Percentiles rank a stretch among this genome's conserved stretches.
These are phyloP conservation scores for Anaspis maculata DNA, from an alignment of 2,888 invertebrate species.

Conservation along the genomic window DNA sequence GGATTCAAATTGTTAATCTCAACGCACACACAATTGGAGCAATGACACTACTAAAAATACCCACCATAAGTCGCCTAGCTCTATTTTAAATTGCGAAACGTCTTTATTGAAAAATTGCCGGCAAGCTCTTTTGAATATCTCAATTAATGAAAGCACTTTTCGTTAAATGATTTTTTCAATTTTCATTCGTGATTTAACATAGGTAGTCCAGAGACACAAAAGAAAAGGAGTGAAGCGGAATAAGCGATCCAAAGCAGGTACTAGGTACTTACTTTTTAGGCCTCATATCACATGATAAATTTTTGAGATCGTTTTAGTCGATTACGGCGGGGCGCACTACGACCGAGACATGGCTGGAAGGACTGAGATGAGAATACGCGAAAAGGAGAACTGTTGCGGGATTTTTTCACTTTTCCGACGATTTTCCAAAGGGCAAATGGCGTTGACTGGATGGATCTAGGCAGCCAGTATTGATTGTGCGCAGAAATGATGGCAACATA, in stretches of 20 bases:
- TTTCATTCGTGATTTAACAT: too few relatives aligned
- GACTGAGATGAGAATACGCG: too few relatives aligned
- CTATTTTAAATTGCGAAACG: slow-evolving; percentile 7
- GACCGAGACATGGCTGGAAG: too few relatives aligned
- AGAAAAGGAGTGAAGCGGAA: background rate
- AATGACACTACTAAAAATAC: slow-evolving; percentile 7
- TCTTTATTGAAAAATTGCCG: slow-evolving; percentile 7
- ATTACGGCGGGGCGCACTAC: too few relatives aligned
- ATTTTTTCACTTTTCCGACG: slow-evolving; percentile 15
- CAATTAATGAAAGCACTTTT: too few relatives aligned
- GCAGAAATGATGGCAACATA: slow-evolving; percentile 22
- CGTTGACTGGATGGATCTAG: slow-evolving; percentile 23
- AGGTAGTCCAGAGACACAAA: too few relatives aligned
- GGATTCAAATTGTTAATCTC: background rate
- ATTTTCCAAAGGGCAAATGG: slow-evolving; percentile 24
- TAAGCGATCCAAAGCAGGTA: background rate
- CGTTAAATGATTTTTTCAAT: too few relatives aligned
- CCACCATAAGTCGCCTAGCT: too few relatives aligned
- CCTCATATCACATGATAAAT: slow-evolving; percentile 26
- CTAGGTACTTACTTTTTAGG: slow-evolving; percentile 27
- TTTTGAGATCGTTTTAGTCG: slow-evolving; percentile 4
- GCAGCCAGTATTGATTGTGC: slow-evolving; percentile 36
- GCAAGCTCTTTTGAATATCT: background rate
- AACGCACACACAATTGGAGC: background rate
- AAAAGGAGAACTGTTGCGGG: background rate